A percentile compares a stretch with the other conserved stretches of the same genome.
Evolutionary conservation across 2,113 vertebrate species (phyloP).

Genomic region (Puntigrus tetrazona): DNA sequence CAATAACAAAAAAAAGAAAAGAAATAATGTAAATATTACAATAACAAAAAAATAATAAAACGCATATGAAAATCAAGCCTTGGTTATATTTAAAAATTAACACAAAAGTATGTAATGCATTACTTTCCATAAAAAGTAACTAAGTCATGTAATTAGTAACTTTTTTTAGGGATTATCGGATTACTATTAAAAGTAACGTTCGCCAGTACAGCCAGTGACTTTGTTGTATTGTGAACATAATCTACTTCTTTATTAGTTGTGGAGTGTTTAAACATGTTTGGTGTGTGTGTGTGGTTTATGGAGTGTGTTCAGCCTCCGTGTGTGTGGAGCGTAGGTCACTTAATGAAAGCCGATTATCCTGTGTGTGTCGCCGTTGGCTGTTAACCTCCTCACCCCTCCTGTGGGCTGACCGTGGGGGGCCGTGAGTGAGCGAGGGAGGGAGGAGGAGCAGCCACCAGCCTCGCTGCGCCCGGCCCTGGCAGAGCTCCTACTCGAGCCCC

Average conservation of each 20-base stretch:
- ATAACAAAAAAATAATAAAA: too few relatives aligned
- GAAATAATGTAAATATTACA: too few relatives aligned
- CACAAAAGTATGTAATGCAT: too few relatives aligned
- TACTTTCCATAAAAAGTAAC: too few relatives aligned
- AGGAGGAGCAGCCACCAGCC: slow-evolving; percentile 75
- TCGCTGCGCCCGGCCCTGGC: slow-evolving; percentile 73
- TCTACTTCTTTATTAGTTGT: background rate
- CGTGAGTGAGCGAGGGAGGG: slow-evolving; percentile 54
- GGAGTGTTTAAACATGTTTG: background rate
- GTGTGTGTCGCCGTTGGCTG: slow-evolving; percentile 74
- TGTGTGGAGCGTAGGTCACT: slow-evolving; percentile 64
- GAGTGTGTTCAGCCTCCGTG: slow-evolving; percentile 40
- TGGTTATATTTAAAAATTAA: too few relatives aligned
- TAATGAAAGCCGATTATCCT: slow-evolving; percentile 83
- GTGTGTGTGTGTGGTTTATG: slow-evolving; percentile 46
- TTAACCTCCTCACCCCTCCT: slow-evolving; percentile 85
- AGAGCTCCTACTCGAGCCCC: slow-evolving; percentile 73
- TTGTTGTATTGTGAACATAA: background rate
- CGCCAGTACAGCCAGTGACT: too few relatives aligned
- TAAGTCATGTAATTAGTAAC: too few relatives aligned
- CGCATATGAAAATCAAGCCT: too few relatives aligned
- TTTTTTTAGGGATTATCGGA: too few relatives aligned
- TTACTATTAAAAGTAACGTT: too few relatives aligned
- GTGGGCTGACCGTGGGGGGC: slow-evolving; percentile 75
- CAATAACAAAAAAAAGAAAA: too few relatives aligned